Conservation (phyloP, 2,797 vertebrate genomes). For the Enteromius viviparus region DNA sequence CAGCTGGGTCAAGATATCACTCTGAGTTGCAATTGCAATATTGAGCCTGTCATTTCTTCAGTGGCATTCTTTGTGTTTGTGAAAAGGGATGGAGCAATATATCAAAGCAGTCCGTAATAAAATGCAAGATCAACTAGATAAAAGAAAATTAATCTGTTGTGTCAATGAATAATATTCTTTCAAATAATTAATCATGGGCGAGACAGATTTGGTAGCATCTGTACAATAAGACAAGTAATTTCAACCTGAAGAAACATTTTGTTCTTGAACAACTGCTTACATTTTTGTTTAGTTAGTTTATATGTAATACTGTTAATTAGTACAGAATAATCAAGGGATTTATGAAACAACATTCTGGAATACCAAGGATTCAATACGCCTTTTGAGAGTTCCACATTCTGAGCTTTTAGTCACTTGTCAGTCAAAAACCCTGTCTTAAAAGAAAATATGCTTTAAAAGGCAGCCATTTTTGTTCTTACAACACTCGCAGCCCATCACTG, state of each 20-base stretch:
- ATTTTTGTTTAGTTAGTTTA: not conserved
- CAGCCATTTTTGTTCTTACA: not conserved
- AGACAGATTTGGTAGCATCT: not conserved
- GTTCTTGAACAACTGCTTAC: not conserved
- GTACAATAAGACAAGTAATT: slow-evolving; percentile 11
- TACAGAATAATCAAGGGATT: not conserved
- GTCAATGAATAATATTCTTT: slow-evolving; percentile 18
- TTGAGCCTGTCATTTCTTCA: not conserved
- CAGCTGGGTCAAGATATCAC: not conserved
- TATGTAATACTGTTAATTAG: slow-evolving; percentile 15
- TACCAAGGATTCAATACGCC: not conserved
- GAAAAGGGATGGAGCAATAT: not conserved
- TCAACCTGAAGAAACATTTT: not conserved
- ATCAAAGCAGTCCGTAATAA: slow-evolving; percentile 1
- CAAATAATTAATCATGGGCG: not conserved
- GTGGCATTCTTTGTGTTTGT: not conserved
- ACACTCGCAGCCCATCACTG: not conserved
- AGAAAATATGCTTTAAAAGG: not conserved
- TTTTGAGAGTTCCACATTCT: not conserved
- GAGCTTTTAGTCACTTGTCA: not conserved
- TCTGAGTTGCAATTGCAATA: slow-evolving; percentile 13
- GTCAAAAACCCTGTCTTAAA: not conserved
- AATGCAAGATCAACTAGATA: not conserved
- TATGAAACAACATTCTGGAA: not conserved
- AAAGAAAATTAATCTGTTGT: slow-evolving; percentile 4